Evolutionary conservation across 2,113 vertebrate species (phyloP).

Genomic region (Perccottus glenii): DNA sequence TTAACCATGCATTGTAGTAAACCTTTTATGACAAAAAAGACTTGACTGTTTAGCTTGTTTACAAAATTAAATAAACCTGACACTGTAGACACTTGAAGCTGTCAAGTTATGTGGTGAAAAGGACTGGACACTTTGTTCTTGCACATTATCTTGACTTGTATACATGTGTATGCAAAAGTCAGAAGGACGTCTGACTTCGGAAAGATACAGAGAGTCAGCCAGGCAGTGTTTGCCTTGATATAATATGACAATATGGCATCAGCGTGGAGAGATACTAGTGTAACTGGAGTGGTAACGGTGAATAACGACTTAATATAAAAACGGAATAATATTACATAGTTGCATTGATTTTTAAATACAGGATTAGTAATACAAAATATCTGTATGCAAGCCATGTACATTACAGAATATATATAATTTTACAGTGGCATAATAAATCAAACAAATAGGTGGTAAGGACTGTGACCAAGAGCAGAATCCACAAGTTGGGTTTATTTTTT

Average conservation of each 20-base stretch:
- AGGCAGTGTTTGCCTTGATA: conserved; percentile 13
- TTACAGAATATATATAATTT: background rate
- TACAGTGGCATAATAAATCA: background rate
- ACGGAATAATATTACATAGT: too few relatives aligned
- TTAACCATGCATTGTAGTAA: too few relatives aligned
- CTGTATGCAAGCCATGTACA: too few relatives aligned
- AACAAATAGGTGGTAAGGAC: conserved; percentile 19
- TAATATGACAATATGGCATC: conserved; percentile 21
- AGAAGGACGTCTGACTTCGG: conserved; percentile 3
- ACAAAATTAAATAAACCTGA: too few relatives aligned
- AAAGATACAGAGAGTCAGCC: background rate
- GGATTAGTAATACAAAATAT: too few relatives aligned
- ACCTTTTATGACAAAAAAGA: too few relatives aligned
- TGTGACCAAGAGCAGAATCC: conserved; percentile 16
- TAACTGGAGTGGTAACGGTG: background rate
- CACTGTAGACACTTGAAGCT: too few relatives aligned
- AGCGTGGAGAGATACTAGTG: background rate
- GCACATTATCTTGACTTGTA: conserved; percentile 4
- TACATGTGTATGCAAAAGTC: background rate
- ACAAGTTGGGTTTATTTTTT: background rate
- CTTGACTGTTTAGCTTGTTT: too few relatives aligned
- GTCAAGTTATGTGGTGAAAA: too few relatives aligned
- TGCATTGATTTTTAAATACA: too few relatives aligned
- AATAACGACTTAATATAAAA: conserved; percentile 1
- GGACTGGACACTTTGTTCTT: too few relatives aligned